These are phyloP conservation scores for Pyralis farinalis DNA, from an alignment of 2,888 invertebrate species.

Conservation along the genomic window DNA sequence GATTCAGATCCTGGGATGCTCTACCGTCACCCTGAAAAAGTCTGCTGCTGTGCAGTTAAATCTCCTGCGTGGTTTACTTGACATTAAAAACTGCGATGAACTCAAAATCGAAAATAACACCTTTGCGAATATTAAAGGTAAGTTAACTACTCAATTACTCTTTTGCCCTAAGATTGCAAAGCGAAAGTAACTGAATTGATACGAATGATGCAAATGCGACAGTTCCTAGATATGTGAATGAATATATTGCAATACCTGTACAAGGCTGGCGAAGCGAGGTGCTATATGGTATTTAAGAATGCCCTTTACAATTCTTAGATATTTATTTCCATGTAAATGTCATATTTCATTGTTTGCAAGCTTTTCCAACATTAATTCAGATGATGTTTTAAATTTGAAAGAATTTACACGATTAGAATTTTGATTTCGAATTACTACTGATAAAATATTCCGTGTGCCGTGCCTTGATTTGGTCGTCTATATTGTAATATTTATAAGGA, in stretches of 20 bases:
- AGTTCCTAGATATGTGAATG: no score
- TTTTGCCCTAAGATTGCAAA: not conserved
- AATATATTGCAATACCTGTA: no score
- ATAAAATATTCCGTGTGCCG: constrained; percentile 8
- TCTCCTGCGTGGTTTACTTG: constrained; percentile 80
- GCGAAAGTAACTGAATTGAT: constrained; percentile 8
- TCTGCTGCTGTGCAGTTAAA: constrained; percentile 82
- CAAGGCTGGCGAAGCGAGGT: no score
- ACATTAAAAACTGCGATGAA: constrained; percentile 81
- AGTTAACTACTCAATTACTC: constrained; percentile 18
- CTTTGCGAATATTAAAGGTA: constrained; percentile 82
- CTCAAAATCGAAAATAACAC: constrained; percentile 83
- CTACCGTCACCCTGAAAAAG: constrained; percentile 76
- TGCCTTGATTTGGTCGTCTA: constrained; percentile 2
- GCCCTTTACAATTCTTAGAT: no score
- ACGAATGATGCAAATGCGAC: not conserved
- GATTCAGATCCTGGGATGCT: constrained; percentile 75
- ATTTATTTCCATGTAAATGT: no score
- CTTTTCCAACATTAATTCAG: not conserved
- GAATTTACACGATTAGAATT: not conserved
- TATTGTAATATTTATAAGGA: constrained; percentile 7
- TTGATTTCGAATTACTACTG: not conserved
- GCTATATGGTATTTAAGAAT: no score
- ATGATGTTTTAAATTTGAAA: no score
- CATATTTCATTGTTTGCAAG: not conserved